These are phyloP conservation scores for Unio pictorum DNA, from an alignment of 2,888 invertebrate species.

Conservation along the genomic window DNA sequence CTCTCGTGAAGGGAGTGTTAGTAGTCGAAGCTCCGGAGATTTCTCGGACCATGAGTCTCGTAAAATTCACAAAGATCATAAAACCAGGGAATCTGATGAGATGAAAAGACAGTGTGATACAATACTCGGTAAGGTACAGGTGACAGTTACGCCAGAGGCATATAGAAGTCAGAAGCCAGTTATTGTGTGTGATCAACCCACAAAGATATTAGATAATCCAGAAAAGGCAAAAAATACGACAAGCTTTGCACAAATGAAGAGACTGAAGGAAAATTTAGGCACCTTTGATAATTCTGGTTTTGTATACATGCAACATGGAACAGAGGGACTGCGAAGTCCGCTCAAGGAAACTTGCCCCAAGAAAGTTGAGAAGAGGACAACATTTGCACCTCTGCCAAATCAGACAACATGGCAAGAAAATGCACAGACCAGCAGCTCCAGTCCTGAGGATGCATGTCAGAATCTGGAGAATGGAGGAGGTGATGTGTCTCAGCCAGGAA, in stretches of 20 bases:
- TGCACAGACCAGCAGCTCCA: constrained; percentile 16
- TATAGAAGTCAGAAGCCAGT: constrained; percentile 37
- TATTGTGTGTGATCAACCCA: constrained; percentile 14
- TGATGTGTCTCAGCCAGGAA: constrained; percentile 30
- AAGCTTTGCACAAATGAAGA: constrained; percentile 83
- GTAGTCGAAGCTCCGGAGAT: constrained; percentile 63
- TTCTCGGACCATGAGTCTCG: constrained; percentile 67
- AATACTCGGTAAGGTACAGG: constrained; percentile 9
- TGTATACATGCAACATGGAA: constrained; percentile 75
- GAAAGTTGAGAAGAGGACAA: constrained; percentile 78
- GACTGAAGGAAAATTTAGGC: constrained; percentile 71
- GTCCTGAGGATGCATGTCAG: constrained; percentile 16
- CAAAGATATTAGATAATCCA: constrained; percentile 18
- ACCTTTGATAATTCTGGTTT: constrained; percentile 57
- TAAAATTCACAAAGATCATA: constrained; percentile 66
- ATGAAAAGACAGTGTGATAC: constrained; percentile 8
- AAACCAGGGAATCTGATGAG: constrained; percentile 47
- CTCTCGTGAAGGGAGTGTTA: constrained; percentile 58
- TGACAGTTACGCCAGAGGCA: constrained; percentile 14
- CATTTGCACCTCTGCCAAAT: constrained; percentile 82
- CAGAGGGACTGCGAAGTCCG: constrained; percentile 33
- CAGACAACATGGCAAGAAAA: constrained; percentile 87
- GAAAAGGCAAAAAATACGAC: constrained; percentile 68
- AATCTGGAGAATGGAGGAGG: constrained; percentile 8
- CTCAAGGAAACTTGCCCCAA: constrained; percentile 43